Base-by-base conservation (phyloP, 92 coral and sea anemone species). In the Parazoanthus swiftii region DNA sequence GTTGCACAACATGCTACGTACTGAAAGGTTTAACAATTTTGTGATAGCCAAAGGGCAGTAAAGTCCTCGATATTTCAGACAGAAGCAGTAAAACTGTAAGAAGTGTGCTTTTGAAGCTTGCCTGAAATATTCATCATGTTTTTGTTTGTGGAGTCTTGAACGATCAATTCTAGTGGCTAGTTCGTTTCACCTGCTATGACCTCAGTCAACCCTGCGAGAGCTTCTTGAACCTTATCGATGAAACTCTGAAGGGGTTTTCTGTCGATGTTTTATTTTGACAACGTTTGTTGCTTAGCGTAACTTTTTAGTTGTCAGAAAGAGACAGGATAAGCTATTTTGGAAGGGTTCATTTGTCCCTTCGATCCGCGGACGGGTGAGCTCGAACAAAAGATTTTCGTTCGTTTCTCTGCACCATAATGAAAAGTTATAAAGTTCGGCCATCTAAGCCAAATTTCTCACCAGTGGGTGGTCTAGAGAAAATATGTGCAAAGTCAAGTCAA, bases 131-230 rank as follows among this genome's bases (percentile, higher is more conserved):
- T 82, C 44, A 84, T 71, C 14, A 72, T 70, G 82, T 79, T 46
- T 84, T 84, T 84, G 78, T 70, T 70, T 71, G 79, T 36, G 65
- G 46, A 43, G 79, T 16, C 65, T 13, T 84, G 78, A 25, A 25
- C 68, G 86, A 83, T 54, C 43, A 29, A 25, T 84, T 84, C 33
- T 25, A 46, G n/a, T 71, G 79, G 87, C 39, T 72, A 0, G 29
- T 44, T 20, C n/a, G 46, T 84, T 82, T 84, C 87, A 84, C 87
- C 87, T 84, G 87, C 65, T 44, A 18, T 70, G 87, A 71, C 79
- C 87, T 16, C 10, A 35, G 79, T 46, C 56, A 38, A n/a, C 18
- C 23, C 85, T 56, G 50, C 35, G 16, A 11, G 43, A 84, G 44
- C 54, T 70, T 29, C 43, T 15, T 70, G 21, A 70, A 84, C 42